phyloP scores from a whole-genome alignment of 2,113 vertebrate genomes.

The Bettongia penicillata region DNA sequence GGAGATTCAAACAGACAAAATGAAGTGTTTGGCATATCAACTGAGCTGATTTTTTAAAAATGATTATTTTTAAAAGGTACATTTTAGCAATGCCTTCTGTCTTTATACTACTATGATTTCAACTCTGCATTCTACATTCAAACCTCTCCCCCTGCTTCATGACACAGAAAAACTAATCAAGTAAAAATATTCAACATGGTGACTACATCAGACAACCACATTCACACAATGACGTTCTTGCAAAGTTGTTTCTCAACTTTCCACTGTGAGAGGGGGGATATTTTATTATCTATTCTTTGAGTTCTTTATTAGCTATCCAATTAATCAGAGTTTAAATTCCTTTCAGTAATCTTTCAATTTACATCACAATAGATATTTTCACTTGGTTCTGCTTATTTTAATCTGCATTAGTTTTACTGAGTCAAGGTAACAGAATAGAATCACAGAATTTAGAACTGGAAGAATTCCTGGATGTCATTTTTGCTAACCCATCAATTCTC shows the following conservation, averaged over 20 bases:
- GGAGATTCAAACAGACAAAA: conserved; percentile 7
- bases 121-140: not conserved
- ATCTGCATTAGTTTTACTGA: not conserved
- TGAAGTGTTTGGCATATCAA: not conserved
- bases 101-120: not conserved
- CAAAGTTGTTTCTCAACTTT: not conserved
- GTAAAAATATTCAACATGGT: not conserved
- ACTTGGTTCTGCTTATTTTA: not conserved
- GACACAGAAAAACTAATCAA: not conserved
- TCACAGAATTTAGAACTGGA: not conserved
- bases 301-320: not conserved
- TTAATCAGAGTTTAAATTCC: not conserved
- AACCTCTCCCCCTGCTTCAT: not conserved
- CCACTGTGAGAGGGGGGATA: not conserved
- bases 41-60: not conserved
- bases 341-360: not conserved
- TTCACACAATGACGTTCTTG: not conserved
- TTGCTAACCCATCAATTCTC: not conserved
- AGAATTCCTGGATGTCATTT: not conserved
- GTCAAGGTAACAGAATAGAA: no score
- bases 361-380: not conserved
- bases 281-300: not conserved
- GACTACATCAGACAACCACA: not conserved
- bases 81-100: not conserved
- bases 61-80: not conserved